Percentiles rank a stretch among this genome's conserved stretches.
These are phyloP conservation scores for Tetrapedia diversipes DNA, from an alignment of 2,888 invertebrate species.

Conservation along the genomic window DNA sequence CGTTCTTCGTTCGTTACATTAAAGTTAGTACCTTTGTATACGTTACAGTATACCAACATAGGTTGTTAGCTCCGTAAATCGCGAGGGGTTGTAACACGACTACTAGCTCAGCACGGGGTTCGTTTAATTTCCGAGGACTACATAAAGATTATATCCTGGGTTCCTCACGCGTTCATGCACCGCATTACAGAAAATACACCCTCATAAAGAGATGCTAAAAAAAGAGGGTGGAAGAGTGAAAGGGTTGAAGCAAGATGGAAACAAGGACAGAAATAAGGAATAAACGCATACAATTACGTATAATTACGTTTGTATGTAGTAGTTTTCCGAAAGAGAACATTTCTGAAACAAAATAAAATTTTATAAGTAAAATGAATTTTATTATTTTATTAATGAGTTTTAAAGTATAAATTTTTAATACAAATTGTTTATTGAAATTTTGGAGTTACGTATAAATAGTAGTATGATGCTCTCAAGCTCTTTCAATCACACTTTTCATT, in stretches of 20 bases:
- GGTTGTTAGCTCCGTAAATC: slow-evolving; percentile 26
- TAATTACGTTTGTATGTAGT: too few relatives aligned
- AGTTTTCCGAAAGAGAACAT: too few relatives aligned
- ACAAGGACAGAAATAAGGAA: slow-evolving; percentile 5
- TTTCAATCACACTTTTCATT: too few relatives aligned
- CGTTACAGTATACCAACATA: neutral
- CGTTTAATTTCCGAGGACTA: slow-evolving; percentile 72
- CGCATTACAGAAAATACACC: slow-evolving; percentile 66
- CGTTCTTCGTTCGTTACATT: neutral
- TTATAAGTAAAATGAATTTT: too few relatives aligned
- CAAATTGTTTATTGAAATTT: too few relatives aligned
- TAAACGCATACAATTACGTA: neutral
- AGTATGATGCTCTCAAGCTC: too few relatives aligned
- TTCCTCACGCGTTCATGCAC: slow-evolving; percentile 20
- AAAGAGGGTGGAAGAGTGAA: neutral
- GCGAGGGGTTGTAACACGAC: neutral
- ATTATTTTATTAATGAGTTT: too few relatives aligned
- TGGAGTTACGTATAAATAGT: too few relatives aligned
- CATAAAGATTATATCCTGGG: slow-evolving; percentile 69
- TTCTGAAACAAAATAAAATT: too few relatives aligned
- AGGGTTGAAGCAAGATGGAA: neutral
- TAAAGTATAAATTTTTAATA: too few relatives aligned
- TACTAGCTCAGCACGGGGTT: slow-evolving; percentile 35
- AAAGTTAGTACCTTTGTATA: neutral
- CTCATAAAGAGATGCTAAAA: slow-evolving; percentile 65